These are phyloP conservation scores for Phalanger gymnotis DNA, from an alignment of 2,797 vertebrate genomes.

Conservation along the genomic window DNA sequence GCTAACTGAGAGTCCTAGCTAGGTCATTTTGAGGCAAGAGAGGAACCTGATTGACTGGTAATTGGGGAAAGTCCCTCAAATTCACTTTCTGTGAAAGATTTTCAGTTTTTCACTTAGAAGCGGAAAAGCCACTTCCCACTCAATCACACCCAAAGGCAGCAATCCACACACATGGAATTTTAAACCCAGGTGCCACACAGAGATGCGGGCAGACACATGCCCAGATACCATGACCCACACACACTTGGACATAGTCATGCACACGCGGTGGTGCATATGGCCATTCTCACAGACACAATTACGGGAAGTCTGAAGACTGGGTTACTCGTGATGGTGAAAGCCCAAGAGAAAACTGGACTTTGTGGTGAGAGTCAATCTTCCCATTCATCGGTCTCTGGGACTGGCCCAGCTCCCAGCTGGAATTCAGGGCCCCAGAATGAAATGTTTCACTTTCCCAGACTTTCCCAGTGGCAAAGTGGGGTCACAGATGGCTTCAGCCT, in stretches of 20 bases:
- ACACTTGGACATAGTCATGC: background rate
- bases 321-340: background rate
- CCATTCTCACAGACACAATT: background rate
- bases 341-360: background rate
- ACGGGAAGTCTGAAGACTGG: background rate
- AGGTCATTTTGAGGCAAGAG: background rate
- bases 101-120: background rate
- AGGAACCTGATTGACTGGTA: background rate
- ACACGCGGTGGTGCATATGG: background rate
- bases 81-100: background rate
- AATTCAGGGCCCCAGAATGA: background rate
- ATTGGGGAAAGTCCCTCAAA: background rate
- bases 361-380: background rate
- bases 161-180: no score
- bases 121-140: background rate
- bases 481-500: background rate
- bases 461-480: background rate
- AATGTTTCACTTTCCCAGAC: background rate
- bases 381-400: background rate
- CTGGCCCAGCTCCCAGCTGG: background rate
- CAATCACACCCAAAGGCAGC: background rate
- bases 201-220: background rate
- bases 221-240: background rate
- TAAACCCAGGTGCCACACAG: background rate
- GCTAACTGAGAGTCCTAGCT: background rate